Base-by-base conservation (phyloP, 1,140 invertebrate species). In the Eubasilissa regina region DNA sequence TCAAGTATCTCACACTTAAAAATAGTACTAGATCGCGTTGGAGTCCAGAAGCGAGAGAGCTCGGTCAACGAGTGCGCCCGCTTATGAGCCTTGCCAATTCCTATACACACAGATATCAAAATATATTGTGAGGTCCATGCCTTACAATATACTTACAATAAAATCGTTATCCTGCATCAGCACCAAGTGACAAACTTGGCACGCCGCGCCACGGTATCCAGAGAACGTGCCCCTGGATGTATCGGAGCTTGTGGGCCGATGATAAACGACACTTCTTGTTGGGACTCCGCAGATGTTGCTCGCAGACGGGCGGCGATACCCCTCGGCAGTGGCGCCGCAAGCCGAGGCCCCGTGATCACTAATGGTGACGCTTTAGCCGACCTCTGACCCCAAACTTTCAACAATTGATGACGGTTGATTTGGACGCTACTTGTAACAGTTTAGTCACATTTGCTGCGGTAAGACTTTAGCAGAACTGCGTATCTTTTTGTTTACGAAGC, bases 181-280 rank as follows among this genome's bases (percentile, higher is more conserved):
- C 55, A 15, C 13, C 55, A 21, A 58, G 15, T 21, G 15, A 58
- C 55, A 58, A 58, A 58, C 55, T 21, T 3, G 55, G 15, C 55
- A 13, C 55, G 55, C 8, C 9, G 55, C 55, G 15, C 55, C 60
- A 21, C 60, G 60, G 35, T 35, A 35, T 35, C 55, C 21, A 0
- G 15, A 21, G 3, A 44, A 64, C 60, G 48, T 51, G 56, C 70
- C 70, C 53, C 53, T 9, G 70, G 12, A 56, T 74, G 70, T 74
- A 74, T 74, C 70, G 70, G 25, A 45, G 0, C 35, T 11, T 44
- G 64, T 12, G 64, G 70, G 11, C 25, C 48, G 70, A 74, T 74
- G 70, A 74, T 74, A 74, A 74, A 74, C 70, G 70, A 74, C 70
- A 74, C 70, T 74, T 74, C 66, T 70, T 70, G 66, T 70, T 70